Base-by-base conservation (phyloP, 2,113 vertebrate species). In the Pagrus major region DNA sequence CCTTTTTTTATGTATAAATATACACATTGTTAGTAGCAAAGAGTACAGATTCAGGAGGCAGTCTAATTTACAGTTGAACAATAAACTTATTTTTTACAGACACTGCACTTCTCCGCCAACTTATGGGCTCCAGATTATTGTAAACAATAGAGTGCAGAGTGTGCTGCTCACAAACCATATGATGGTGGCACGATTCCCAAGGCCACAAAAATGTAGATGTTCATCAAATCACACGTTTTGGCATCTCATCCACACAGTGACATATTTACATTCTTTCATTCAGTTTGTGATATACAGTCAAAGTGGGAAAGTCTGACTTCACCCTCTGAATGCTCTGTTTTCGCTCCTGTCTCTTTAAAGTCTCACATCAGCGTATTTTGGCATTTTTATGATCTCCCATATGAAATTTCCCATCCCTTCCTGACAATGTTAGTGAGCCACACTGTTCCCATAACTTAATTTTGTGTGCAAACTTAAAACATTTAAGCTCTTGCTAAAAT, bases 101-200 rank as follows among this genome's bases (percentile, higher is more conserved):
- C 64, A 20, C 42, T 61, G 56, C 66, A 44, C 10, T 27, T 3
- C 23, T 44, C 39, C 54, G 41, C 70, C 25, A 41, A 25, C 44
- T 33, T 35, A 41, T 25, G 20, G 23, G 9, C 56, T 27, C 9
- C 25, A 37, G 52, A 27, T 49, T 37, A 29, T 16, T 47, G 31
- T 31, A 41, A 69, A 77, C 55, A 76, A 56, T 27, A 31, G 42
- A 46, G n/a, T 37, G 16, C 39, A 37, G 47, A 23, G 60, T n/a
- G 25, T 42, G 58, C 58, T 63, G 46, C 11, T 41, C 11, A 39
- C 29, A 44, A 20, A 46, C 18, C 2, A 35, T 37, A 78, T 78
- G 11, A 66, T 18, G 31, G 8, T 18, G n/a, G 21, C 2, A 52
- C 46, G 37, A 51, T 11, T 49, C 12, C 5, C 14, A 3, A 65